Evolutionary conservation across 2,113 vertebrate genomes (phyloP).

Genomic region (Crocuta crocuta): DNA sequence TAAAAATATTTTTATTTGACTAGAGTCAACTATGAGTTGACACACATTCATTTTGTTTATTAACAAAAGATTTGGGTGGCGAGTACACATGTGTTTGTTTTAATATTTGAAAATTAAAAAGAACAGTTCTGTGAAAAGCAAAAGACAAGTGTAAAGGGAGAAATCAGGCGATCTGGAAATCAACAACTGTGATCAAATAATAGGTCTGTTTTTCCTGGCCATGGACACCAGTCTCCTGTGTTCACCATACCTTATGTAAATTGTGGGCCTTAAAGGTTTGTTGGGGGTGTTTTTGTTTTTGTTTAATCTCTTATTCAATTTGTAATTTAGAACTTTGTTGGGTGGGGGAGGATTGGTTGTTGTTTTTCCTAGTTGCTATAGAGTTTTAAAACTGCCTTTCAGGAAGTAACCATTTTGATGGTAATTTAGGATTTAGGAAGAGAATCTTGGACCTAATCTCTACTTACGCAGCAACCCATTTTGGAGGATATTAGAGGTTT

Average conservation of each 20-base stretch:
- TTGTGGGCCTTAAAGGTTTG: background rate
- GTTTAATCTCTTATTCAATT: background rate
- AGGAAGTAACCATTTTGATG: background rate
- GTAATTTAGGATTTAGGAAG: constrained; percentile 27
- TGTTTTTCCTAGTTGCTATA: background rate
- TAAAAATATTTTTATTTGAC: background rate
- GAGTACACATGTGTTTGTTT: background rate
- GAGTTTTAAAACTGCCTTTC: background rate
- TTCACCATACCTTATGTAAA: background rate
- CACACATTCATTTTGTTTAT: background rate
- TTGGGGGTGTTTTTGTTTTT: background rate
- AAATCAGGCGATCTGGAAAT: background rate
- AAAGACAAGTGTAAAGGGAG: background rate
- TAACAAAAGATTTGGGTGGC: background rate
- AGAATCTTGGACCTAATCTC: background rate
- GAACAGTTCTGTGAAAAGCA: constrained; percentile 7
- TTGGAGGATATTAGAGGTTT: background rate
- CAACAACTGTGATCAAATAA: background rate
- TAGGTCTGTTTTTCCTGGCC: background rate
- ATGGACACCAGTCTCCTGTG: background rate
- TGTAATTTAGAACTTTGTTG: background rate
- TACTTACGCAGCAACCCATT: background rate
- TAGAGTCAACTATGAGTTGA: background rate
- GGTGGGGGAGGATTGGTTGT: no score
- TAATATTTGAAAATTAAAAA: constrained; percentile 26